Base-by-base conservation (phyloP, 2,113 vertebrate genomes). In the Tetrao urogallus region DNA sequence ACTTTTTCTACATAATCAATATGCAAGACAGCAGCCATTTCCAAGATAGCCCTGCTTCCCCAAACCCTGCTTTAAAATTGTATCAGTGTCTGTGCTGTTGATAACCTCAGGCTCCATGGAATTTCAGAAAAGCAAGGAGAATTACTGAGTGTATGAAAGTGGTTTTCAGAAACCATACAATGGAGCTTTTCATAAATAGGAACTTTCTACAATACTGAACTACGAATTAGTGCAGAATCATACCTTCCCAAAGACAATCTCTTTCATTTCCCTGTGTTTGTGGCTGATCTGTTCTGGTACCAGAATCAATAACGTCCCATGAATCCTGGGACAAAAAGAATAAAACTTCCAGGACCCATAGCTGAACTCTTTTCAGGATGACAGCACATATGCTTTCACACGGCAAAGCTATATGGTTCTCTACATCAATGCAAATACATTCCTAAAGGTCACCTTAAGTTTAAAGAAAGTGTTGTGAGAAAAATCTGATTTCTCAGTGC, bases 401-500 rank as follows among this genome's bases (percentile, higher is more conserved):
- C 1, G 4, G 61, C 61, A 56, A 16, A 86, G 87, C 54, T 82
- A 64, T 77, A 66, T 85, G 61, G 76, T 84, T 92, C 77, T 92
- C 71, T 81, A 8, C 48, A 48, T 63, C 7, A 45, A 76, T 75
- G 93, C 60, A 92, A 92, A 88, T 94, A 58, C 87, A 82, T 61
- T 93, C 75, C 87, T 94, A 90, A 96, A 95, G 95, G 97, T 95
- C 96, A 96, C 92, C 60, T 94, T 40, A 83, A 95, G 79, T 94
- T 38, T 80, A 92, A 77, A 88, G 94, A 88, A 89, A 77, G 69
- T 1, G 6, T 94, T 86, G 83, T 52, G 90, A 96, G 85, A 90
- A 93, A 95, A 96, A 96, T 94, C 76, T 84, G 95, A 95, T 96
- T 96, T 96, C 95, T 96, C 87, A 79, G 80, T 92, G 93, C 95